A percentile compares a stretch with the other conserved stretches of the same genome.
Evolutionary conservation across 2,797 vertebrate genomes (phyloP).

Genomic region (Chromis chromis): DNA sequence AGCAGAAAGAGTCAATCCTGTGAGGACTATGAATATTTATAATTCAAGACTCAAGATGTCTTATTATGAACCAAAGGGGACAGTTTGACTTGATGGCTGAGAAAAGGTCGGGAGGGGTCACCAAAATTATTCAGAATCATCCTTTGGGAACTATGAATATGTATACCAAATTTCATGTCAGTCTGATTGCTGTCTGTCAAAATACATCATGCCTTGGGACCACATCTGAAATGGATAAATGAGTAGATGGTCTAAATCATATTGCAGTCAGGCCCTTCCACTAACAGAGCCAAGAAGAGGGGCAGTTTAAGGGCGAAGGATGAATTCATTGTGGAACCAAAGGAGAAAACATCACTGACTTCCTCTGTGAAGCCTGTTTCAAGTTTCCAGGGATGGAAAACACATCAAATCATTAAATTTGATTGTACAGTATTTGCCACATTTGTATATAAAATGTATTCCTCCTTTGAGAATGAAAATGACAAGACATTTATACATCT

Average conservation of each 20-base stretch:
- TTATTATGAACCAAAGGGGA: neutral
- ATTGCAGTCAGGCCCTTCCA: no score
- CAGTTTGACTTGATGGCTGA: neutral
- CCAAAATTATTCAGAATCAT: neutral
- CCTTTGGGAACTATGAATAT: neutral
- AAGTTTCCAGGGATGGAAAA: neutral
- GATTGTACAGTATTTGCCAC: neutral
- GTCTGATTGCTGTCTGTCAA: neutral
- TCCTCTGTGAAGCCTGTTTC: no score
- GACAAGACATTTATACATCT: neutral
- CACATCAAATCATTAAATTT: neutral
- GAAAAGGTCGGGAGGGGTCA: slow-evolving; percentile 7
- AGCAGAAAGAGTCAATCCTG: neutral
- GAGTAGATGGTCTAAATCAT: no score
- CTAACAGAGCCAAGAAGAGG: neutral
- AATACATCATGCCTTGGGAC: neutral
- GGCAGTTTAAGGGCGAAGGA: neutral
- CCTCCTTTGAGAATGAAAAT: neutral
- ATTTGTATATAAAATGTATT: slow-evolving; percentile 1
- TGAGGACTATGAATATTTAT: neutral
- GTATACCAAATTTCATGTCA: neutral
- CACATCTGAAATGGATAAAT: neutral
- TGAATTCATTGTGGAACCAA: neutral
- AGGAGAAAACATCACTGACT: neutral
- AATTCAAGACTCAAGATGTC: neutral